These are phyloP conservation scores for Scaptomyza graminum DNA, from an alignment of 1,140 invertebrate species.

Conservation along the genomic window DNA sequence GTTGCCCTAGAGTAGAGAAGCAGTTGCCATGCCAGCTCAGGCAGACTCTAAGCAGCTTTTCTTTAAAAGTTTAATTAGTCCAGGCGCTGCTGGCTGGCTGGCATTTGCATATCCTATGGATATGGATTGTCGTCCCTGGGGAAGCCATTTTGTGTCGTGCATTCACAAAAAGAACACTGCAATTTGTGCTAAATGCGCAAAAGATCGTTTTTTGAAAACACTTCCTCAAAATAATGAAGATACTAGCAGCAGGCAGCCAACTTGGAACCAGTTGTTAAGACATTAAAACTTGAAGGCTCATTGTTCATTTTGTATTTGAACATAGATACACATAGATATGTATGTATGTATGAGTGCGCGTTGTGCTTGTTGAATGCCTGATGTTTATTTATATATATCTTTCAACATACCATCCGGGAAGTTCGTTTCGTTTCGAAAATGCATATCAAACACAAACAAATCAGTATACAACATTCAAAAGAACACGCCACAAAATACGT, in stretches of 20 bases:
- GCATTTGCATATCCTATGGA: constrained; percentile 68
- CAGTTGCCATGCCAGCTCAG: constrained; percentile 10
- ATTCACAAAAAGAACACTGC: constrained; percentile 51
- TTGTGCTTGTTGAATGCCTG: constrained; percentile 63
- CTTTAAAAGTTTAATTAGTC: constrained; percentile 79
- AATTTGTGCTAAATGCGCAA: constrained; percentile 71
- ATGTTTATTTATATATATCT: constrained; percentile 81
- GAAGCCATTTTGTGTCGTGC: constrained; percentile 51
- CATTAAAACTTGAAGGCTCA: not conserved
- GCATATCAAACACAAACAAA: constrained; percentile 78
- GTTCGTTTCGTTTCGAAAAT: constrained; percentile 80
- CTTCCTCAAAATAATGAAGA: constrained; percentile 31
- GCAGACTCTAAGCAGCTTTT: constrained; percentile 65
- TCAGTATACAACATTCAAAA: constrained; percentile 74
- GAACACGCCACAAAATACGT: constrained; percentile 33
- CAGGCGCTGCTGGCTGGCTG: constrained; percentile 20
- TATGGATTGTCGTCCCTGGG: constrained; percentile 39
- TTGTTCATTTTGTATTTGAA: constrained; percentile 36
- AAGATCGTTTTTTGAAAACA: constrained; percentile 46
- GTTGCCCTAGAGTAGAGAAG: constrained; percentile 46
- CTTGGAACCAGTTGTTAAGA: constrained; percentile 46
- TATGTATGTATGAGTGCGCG: not conserved
- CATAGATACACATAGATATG: not conserved
- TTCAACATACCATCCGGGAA: constrained; percentile 80
- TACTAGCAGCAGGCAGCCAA: constrained; percentile 12